phyloP scores from a whole-genome alignment of 2,113 vertebrate species.

The Seriola rivoliana region DNA sequence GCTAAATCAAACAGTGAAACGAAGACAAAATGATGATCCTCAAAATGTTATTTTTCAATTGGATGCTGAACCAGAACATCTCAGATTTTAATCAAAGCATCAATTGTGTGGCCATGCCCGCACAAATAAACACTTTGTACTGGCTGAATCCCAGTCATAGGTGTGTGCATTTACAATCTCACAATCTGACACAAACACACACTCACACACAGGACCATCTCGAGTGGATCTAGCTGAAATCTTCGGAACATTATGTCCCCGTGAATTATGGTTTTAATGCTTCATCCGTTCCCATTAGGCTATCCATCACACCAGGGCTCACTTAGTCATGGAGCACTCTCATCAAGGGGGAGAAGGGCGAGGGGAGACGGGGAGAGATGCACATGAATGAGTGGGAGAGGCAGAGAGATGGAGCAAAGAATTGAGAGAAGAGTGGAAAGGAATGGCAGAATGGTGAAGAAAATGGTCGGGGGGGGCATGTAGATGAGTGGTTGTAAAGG shows the following conservation, averaged over 20 bases:
- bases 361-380: not conserved
- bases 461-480: not conserved
- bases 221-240: conserved; percentile 35
- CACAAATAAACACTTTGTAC: conserved; percentile 12
- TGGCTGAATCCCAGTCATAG: not conserved
- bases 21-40: conserved; percentile 6
- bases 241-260: conserved; percentile 51
- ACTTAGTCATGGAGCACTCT: conserved; percentile 60
- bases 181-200: conserved; percentile 26
- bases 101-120: not conserved
- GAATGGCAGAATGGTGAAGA: conserved; percentile 7
- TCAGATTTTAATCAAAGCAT: conserved; percentile 2
- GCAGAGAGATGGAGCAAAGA: conserved; percentile 19
- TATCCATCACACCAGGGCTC: conserved; percentile 61
- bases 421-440: conserved; percentile 18
- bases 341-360: conserved; percentile 41
- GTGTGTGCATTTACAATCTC: conserved; percentile 14
- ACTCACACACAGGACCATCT: conserved; percentile 22
- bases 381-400: not conserved
- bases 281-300: conserved; percentile 59
- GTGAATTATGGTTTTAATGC: conserved; percentile 71
- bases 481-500: conserved; percentile 39
- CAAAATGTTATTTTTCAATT: conserved; percentile 16
- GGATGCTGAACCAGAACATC: conserved; percentile 14
- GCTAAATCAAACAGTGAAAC: conserved; percentile 15